Base-by-base conservation (phyloP, 1,140 invertebrate genomes). In the Lethrus apterus region DNA sequence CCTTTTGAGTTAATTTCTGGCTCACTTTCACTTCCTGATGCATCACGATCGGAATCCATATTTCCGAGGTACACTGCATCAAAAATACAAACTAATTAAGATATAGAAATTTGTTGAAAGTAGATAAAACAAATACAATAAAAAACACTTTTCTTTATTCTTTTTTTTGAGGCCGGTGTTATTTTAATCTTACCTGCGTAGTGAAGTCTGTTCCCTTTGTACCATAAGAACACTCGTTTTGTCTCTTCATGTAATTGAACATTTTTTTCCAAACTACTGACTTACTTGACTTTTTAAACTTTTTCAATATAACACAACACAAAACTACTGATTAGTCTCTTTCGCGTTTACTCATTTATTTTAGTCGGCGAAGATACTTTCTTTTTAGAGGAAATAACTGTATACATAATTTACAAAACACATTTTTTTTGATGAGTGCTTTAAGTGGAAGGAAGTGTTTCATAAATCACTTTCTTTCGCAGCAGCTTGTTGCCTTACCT, bases 1-100 rank as follows among this genome's bases (percentile, higher is more conserved):
- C 21, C 35, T 21, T 36, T 47, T 19, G 8, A 44, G 21, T 20
- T 36, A 18, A 43, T 50, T 50, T 54, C 47, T 45, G 31, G 54
- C 10, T 58, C 60, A 43, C 54, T 58, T 34, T 64, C 61, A 48
- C 51, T 60, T 14, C 52, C 57, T n/a, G 63, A 65, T 10, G 53
- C 57, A 43, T 62, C 63, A 48, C 55, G 51, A 24, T 64, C 64
- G 4, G 62, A 64, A 47, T 67, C 63, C 64, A 67, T 63, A 5
- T 40, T 33, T 15, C 23, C 34, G n/a, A 40, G 49, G 33, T 31
- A 43, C 44, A 54, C 49, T 55, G 47, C 47, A 36, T 17, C 11
- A 26, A 19, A 14, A 48, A 44, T 17, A 15, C 24, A n/a, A 36
- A 14, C n/a, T 38, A 2, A 23, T 30, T 20, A 11, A 21, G 15